Conservation (phyloP, 2,888 invertebrate species). For the Andrena marginata region DNA sequence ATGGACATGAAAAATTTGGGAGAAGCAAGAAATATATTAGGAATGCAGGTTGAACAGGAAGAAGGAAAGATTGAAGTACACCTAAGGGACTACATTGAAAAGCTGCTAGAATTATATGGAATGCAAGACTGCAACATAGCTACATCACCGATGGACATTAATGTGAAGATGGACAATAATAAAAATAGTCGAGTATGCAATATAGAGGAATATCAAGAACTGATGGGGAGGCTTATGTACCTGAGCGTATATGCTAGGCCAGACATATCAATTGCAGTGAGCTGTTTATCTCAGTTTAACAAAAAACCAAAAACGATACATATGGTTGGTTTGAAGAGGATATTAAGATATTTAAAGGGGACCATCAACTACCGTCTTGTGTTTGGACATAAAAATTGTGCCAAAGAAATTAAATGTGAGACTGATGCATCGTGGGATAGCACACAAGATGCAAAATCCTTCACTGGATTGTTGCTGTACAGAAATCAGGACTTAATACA, state of each 20-base stretch:
- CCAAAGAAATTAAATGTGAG: conserved; percentile 5
- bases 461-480: conserved; percentile 19
- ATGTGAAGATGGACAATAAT: conserved; percentile 1
- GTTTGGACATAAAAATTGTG: neutral
- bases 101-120: conserved; percentile 1
- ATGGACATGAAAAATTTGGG: conserved; percentile 17
- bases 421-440: conserved; percentile 28
- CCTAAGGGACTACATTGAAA: conserved; percentile 21
- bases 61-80: conserved; percentile 16
- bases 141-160: conserved; percentile 14
- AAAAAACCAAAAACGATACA: conserved; percentile 6
- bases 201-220: conserved; percentile 4
- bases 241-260: conserved; percentile 4
- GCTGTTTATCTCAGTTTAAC: conserved; percentile 32
- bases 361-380: neutral
- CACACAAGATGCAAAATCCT: conserved; percentile 23
- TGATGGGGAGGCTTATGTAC: conserved; percentile 17
- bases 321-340: neutral
- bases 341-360: conserved; percentile 19
- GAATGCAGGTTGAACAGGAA: conserved; percentile 26
- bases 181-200: neutral
- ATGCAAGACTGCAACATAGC: conserved; percentile 4
- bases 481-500: conserved; percentile 17
- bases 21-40: conserved; percentile 5
- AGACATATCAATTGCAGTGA: conserved; percentile 4